Conservation (phyloP, 2,888 invertebrate genomes). For the Drosophila quinaria region DNA sequence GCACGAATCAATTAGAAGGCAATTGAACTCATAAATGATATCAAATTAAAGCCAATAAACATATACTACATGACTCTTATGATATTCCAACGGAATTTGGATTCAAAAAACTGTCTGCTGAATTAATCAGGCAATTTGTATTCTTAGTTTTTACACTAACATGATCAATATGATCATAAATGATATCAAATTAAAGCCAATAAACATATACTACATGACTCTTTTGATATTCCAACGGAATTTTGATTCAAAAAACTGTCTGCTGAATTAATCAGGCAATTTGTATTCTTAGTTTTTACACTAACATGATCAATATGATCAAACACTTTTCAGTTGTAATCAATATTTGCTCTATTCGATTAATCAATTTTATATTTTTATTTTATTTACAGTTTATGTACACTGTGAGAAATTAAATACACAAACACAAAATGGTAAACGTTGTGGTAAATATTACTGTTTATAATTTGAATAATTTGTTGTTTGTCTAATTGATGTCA, state of each 20-base stretch:
- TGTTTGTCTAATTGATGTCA: constrained; percentile 20
- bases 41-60: constrained; percentile 49
- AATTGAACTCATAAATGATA: constrained; percentile 58
- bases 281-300: constrained; percentile 15
- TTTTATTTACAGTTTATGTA: constrained; percentile 34
- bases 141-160: constrained; percentile 14
- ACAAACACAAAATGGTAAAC: constrained; percentile 80
- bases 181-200: constrained; percentile 52
- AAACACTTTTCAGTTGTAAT: constrained; percentile 13
- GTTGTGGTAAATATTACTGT: constrained; percentile 75
- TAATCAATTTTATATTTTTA: constrained; percentile 8
- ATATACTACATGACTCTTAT: neutral
- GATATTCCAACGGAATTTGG: constrained; percentile 21
- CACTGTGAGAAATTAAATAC: constrained; percentile 28
- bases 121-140: constrained; percentile 48
- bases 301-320: neutral
- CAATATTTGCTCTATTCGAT: constrained; percentile 14
- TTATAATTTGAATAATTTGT: constrained; percentile 6
- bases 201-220: constrained; percentile 12
- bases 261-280: constrained; percentile 48
- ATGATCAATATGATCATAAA: constrained; percentile 32
- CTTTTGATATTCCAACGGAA: constrained; percentile 5
- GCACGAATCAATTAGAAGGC: constrained; percentile 65
- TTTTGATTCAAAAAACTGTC: constrained; percentile 41
- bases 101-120: constrained; percentile 43